These are phyloP conservation scores for Kryptopterus vitreolus DNA, from an alignment of 2,797 vertebrate genomes.

Conservation along the genomic window DNA sequence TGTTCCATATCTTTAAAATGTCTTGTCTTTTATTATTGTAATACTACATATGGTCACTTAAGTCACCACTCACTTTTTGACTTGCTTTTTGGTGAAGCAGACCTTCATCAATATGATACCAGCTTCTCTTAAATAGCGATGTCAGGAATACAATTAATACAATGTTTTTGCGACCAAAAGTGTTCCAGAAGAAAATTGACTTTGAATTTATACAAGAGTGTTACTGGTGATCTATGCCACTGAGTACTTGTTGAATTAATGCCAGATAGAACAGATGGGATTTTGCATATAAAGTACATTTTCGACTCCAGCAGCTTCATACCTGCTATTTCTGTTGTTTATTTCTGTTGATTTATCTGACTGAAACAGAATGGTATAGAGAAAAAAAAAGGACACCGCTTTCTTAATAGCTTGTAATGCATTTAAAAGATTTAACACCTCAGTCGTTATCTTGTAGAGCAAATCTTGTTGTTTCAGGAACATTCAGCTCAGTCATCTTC, in stretches of 20 bases:
- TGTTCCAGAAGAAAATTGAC: not conserved
- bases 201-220: constrained; percentile 10
- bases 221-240: not conserved
- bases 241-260: constrained; percentile 1
- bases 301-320: constrained; percentile 13
- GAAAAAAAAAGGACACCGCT: not conserved
- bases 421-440: not conserved
- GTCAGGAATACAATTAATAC: not conserved
- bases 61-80: not conserved
- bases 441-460: not conserved
- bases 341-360: not conserved
- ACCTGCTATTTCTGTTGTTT: constrained; percentile 16
- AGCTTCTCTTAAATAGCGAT: not conserved
- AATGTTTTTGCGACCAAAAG: not conserved
- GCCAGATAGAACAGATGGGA: constrained; percentile 12
- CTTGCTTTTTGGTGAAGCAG: not conserved
- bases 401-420: not conserved
- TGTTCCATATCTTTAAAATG: not conserved
- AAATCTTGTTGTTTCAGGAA: not conserved
- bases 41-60: not conserved
- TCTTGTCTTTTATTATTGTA: not conserved
- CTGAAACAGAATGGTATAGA: not conserved
- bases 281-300: constrained; percentile 26
- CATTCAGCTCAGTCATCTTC: too few relatives aligned
- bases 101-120: not conserved